These are phyloP conservation scores for Marmota monax DNA, from an alignment of 2,113 vertebrate genomes.

Conservation along the genomic window DNA sequence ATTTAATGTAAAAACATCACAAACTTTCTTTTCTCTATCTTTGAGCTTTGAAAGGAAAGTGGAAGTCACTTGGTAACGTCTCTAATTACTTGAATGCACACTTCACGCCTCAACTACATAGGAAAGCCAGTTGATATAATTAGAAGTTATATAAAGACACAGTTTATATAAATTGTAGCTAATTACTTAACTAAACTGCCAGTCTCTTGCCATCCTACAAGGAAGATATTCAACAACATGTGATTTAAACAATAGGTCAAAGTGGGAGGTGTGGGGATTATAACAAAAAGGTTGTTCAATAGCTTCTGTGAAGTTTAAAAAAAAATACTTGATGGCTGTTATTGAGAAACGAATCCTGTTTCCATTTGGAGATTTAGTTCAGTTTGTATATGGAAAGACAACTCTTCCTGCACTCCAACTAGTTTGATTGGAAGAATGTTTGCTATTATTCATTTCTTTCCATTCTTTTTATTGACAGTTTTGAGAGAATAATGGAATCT, in stretches of 20 bases:
- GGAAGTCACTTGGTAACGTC: conserved; percentile 69
- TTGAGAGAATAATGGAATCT: not conserved
- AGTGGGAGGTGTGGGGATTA: conserved; percentile 6
- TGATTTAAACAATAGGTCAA: conserved; percentile 63
- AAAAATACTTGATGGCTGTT: conserved; percentile 11
- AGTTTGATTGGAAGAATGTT: conserved; percentile 42
- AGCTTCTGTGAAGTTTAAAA: conserved; percentile 11
- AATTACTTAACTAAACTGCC: conserved; percentile 68
- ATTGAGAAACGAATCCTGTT: not conserved
- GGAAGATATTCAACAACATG: conserved; percentile 30
- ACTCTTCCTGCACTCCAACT: not conserved
- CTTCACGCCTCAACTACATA: conserved; percentile 61
- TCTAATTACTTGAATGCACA: conserved; percentile 75
- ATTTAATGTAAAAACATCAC: conserved; percentile 67
- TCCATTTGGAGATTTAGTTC: conserved; percentile 52
- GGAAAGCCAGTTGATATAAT: conserved; percentile 75
- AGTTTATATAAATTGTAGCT: conserved; percentile 48
- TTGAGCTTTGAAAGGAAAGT: conserved; percentile 69
- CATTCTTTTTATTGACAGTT: not conserved
- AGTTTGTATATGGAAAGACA: not conserved
- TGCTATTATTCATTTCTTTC: not conserved
- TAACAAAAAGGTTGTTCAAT: not conserved
- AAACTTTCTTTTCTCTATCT: conserved; percentile 66
- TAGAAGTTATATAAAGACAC: conserved; percentile 71
- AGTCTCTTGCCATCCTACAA: conserved; percentile 39